Percentiles rank a stretch among this genome's conserved stretches.
Evolutionary conservation across 2,113 vertebrate genomes (phyloP).

Genomic region (Edolisoma coerulescens): DNA sequence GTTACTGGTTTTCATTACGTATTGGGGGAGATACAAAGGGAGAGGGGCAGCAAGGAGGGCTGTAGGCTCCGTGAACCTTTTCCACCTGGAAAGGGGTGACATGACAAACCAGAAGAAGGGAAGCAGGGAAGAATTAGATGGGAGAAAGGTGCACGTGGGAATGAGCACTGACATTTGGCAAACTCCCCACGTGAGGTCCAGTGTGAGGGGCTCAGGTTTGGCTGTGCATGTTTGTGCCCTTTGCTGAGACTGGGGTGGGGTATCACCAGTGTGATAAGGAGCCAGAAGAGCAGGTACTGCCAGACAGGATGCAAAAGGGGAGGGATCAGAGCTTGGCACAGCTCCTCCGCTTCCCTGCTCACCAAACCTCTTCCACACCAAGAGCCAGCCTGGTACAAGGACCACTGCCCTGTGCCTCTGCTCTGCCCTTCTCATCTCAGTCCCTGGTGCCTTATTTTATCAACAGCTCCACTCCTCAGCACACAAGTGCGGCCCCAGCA

Average conservation of each 20-base stretch:
- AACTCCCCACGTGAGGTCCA: not conserved
- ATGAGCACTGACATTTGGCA: not conserved
- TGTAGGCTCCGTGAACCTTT: not conserved
- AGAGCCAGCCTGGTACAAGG: not conserved
- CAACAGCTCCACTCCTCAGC: not conserved
- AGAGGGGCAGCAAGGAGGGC: not conserved
- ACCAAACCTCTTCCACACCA: not conserved
- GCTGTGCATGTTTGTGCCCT: not conserved
- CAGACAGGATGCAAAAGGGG: not conserved
- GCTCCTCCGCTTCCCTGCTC: rapidly evolving
- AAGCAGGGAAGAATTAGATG: not conserved
- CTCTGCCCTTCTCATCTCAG: not conserved
- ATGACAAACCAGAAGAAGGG: not conserved
- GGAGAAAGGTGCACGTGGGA: not conserved
- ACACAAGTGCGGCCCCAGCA: not conserved
- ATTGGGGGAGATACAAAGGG: not conserved
- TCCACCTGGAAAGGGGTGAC: not conserved
- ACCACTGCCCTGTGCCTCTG: not conserved
- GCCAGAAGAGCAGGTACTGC: not conserved
- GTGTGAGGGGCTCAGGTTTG: not conserved
- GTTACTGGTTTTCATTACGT: not conserved
- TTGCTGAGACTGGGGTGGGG: not conserved
- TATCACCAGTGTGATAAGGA: not conserved
- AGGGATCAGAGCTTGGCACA: not conserved
- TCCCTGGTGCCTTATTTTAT: not conserved